Conservation (phyloP, 1,140 invertebrate species). For the Solenopsis invicta region DNA sequence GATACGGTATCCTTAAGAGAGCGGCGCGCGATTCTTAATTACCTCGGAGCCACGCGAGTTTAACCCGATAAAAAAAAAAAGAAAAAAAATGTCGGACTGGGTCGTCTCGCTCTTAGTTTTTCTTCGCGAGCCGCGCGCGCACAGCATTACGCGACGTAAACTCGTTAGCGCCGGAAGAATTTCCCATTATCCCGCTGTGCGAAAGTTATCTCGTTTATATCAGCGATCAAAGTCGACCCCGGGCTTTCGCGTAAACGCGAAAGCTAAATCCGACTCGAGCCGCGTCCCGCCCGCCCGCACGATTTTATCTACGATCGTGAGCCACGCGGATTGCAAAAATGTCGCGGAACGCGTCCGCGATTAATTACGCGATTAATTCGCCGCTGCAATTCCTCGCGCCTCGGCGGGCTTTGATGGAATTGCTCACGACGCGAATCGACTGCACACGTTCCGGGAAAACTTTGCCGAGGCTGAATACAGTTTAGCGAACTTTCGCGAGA, state of each 20-base stretch:
- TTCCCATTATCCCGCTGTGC: not conserved
- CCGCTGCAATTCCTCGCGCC: not conserved
- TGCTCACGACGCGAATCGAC: not conserved
- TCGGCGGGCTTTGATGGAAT: constrained; percentile 3
- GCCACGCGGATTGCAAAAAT: not conserved
- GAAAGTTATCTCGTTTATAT: constrained; percentile 6
- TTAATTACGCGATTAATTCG: constrained; percentile 26
- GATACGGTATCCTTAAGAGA: not conserved
- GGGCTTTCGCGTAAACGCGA: not conserved
- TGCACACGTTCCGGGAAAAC: constrained; percentile 26
- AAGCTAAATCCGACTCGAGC: not conserved
- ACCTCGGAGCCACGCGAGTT: not conserved
- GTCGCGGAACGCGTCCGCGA: not conserved
- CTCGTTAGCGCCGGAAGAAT: not conserved
- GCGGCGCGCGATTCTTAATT: not conserved
- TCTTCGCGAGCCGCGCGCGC: not conserved
- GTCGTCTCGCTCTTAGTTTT: not conserved
- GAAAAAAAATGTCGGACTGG: not conserved
- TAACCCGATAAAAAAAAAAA: not conserved
- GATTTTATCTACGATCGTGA: not conserved
- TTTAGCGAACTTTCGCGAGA: constrained; percentile 46
- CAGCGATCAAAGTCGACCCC: not conserved
- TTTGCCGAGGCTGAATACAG: constrained; percentile 27
- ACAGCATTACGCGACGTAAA: not conserved
- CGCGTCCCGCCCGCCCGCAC: too few species aligned